Conservation (phyloP, 2,888 invertebrate genomes). For the Eutolmus rufibarbis region DNA sequence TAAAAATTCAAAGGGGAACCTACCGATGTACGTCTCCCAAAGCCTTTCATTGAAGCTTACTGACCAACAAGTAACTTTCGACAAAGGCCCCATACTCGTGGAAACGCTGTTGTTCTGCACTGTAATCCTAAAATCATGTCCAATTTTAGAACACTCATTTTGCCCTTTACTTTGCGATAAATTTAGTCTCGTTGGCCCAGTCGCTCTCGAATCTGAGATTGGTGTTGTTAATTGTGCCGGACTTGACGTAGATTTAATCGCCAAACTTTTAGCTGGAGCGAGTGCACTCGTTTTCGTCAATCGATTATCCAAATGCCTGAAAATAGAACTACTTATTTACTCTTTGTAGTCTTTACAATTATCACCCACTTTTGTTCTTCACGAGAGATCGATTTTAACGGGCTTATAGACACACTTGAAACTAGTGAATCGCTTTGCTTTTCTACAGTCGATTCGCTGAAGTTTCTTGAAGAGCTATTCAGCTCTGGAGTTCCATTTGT, state of each 20-base stretch:
- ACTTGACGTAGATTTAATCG: slow-evolving; percentile 49
- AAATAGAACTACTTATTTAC: slow-evolving; percentile 18
- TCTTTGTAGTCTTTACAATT: neutral
- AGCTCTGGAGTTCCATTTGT: slow-evolving; percentile 45
- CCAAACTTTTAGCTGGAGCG: slow-evolving; percentile 49
- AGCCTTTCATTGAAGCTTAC: slow-evolving; percentile 68
- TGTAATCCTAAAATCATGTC: slow-evolving; percentile 64
- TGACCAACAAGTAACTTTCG: slow-evolving; percentile 68
- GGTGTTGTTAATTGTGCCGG: neutral
- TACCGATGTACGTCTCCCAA: slow-evolving; percentile 76
- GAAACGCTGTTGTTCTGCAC: slow-evolving; percentile 64
- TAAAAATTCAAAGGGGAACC: neutral
- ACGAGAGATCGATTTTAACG: slow-evolving; percentile 52
- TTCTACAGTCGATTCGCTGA: slow-evolving; percentile 41
- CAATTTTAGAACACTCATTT: slow-evolving; percentile 58
- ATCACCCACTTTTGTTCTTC: slow-evolving; percentile 52
- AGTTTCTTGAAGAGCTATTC: slow-evolving; percentile 50
- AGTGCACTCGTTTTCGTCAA: slow-evolving; percentile 53
- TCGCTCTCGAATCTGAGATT: neutral
- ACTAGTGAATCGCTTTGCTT: slow-evolving; percentile 41
- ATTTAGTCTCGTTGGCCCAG: slow-evolving; percentile 48
- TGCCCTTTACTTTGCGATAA: slow-evolving; percentile 51
- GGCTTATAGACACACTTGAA: slow-evolving; percentile 38
- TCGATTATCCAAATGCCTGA: slow-evolving; percentile 56
- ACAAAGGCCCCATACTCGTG: slow-evolving; percentile 69